Evolutionary conservation across 2,113 vertebrate species (phyloP), one percentile per base, ranked within the genome.

Genomic region (Macheiramphus alcinus): DNA sequence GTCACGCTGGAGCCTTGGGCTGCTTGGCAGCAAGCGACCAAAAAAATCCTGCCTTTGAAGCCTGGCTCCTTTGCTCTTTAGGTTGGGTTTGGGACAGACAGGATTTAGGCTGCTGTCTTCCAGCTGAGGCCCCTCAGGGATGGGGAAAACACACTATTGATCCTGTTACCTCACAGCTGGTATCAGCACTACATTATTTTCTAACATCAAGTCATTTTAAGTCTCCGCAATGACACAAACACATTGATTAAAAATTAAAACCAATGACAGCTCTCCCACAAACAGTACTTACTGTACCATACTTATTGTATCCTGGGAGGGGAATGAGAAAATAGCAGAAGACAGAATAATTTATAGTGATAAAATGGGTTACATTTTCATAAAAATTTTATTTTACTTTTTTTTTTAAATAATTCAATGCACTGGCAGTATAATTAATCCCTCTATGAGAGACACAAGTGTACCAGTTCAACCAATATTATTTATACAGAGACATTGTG

Each of bases 401-500:
- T 98, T 97, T 97, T 98, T 98, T 98, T 98, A 98, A 98, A 98
- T 98, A 98, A 98, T 98, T 98, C 98, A 98, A 98, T 97, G 97
- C 97, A 98, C 98, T 98, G 98, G 97, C 97, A 98, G 97, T 98
- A 98, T 98, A 98, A 97, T 98, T 98, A 98, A 98, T 98, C 98
- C 97, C 97, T 98, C 98, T 98, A 97, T 98, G 97, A 98, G 98
- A 98, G 97, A 98, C 98, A 97, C 88, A 94, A 97, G 98, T 61
- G 94, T 96, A 98, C 97, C 97, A 98, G 97, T 97, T 99, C 97
- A 98, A 98, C 98, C 98, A 99, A 98, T 98, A 99, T 99, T 98
- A 99, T 98, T 99, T 99, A 99, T 99, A 98, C 98, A 99, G 98
- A 99, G 98, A 99, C 98, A 98, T 98, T 98, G 98, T 99, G 98